These are phyloP conservation scores for Drosophila prostipennis DNA, from an alignment of 2,888 invertebrate species.

Conservation along the genomic window DNA sequence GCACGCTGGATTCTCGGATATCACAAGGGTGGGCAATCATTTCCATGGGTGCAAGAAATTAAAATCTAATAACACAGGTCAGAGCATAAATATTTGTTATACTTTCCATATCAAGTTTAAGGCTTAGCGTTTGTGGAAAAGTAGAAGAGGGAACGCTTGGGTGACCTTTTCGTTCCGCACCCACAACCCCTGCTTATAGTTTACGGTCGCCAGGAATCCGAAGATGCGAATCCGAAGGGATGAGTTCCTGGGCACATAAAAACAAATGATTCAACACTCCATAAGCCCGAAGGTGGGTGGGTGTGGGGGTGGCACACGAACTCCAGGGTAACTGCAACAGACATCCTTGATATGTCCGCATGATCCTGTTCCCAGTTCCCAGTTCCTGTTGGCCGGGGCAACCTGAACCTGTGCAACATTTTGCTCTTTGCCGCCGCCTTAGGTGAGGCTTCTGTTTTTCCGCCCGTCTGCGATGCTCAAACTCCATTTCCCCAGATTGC, in stretches of 20 bases:
- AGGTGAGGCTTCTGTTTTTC: constrained; percentile 55
- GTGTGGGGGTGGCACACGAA: background rate
- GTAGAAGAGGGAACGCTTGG: constrained; percentile 3
- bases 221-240: constrained; percentile 27
- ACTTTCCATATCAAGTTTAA: constrained; percentile 63
- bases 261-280: constrained; percentile 74
- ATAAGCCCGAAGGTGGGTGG: constrained; percentile 9
- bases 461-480: constrained; percentile 46
- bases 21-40: constrained; percentile 56
- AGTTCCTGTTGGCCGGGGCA: constrained; percentile 63
- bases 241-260: constrained; percentile 50
- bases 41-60: constrained; percentile 77
- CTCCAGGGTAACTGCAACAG: constrained; percentile 61
- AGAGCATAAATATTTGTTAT: constrained; percentile 78
- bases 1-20: constrained; percentile 45
- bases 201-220: constrained; percentile 28
- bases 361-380: constrained; percentile 22
- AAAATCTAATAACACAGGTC: constrained; percentile 79
- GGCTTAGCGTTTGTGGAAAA: constrained; percentile 4
- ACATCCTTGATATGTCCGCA: constrained; percentile 56
- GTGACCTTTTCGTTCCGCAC: constrained; percentile 19
- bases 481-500: constrained; percentile 49
- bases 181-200: constrained; percentile 37
- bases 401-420: constrained; percentile 68
- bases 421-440: constrained; percentile 41